Percentiles rank a stretch among this genome's conserved stretches.
phyloP scores from a whole-genome alignment of 2,797 vertebrate species.

The Oreortyx pictus region DNA sequence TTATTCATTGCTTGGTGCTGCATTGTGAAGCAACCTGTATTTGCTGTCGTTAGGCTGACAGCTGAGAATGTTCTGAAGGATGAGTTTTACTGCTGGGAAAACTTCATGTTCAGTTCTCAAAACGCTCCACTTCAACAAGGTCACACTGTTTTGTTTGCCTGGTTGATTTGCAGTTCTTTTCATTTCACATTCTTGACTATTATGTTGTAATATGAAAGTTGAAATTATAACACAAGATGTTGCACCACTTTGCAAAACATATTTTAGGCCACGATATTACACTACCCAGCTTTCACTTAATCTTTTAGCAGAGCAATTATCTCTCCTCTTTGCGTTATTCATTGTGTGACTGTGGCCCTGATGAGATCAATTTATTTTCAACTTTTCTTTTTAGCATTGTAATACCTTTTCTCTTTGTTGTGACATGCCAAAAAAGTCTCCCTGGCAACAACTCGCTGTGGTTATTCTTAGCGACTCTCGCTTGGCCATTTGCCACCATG shows the following conservation, averaged over 20 bases:
- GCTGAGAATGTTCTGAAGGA: not conserved
- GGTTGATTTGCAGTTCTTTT: conserved; percentile 19
- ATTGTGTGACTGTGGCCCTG: not conserved
- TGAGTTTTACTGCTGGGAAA: not conserved
- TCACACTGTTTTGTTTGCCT: not conserved
- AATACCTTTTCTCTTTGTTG: conserved; percentile 37
- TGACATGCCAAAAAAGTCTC: conserved; percentile 43
- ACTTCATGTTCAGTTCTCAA: not conserved
- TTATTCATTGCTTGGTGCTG: not conserved
- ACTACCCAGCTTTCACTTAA: not conserved
- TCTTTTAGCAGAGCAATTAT: conserved; percentile 58
- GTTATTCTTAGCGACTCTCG: conserved; percentile 38
- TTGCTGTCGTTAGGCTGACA: not conserved
- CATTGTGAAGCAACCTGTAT: not conserved
- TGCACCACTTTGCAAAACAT: not conserved
- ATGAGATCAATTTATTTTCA: conserved; percentile 51
- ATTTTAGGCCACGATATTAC: not conserved
- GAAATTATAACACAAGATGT: not conserved
- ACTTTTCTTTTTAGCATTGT: conserved; percentile 47
- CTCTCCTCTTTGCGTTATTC: conserved; percentile 21
- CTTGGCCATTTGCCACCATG: not conserved
- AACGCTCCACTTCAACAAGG: conserved; percentile 6
- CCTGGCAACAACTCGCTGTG: conserved; percentile 18
- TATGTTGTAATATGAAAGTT: conserved; percentile 13
- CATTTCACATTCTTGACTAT: not conserved